These are phyloP conservation scores for Orientallactaga sibirica DNA, from an alignment of 2,797 vertebrate genomes.

Conservation along the genomic window DNA sequence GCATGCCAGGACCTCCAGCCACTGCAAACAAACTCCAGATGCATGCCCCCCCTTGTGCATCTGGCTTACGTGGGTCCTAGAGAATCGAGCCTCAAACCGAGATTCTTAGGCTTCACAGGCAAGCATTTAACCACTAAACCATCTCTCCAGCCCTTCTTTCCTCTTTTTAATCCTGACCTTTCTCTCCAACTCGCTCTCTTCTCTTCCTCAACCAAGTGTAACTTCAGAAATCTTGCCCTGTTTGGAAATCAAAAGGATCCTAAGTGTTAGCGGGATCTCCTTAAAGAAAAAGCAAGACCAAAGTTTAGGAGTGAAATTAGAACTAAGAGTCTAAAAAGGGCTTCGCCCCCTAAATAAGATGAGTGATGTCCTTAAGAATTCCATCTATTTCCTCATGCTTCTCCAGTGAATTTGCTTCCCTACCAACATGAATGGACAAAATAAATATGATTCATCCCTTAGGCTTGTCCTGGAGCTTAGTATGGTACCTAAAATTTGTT, in stretches of 20 bases:
- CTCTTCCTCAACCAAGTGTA: neutral
- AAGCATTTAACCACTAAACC: too few species aligned
- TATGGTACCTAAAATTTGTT: neutral
- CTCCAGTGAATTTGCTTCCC: constrained; percentile 25
- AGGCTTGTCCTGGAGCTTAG: neutral
- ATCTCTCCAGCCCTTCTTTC: too few species aligned
- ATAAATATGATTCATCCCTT: constrained; percentile 8
- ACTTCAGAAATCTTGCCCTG: neutral
- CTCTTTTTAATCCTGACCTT: neutral
- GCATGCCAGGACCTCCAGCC: too few species aligned
- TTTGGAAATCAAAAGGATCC: neutral
- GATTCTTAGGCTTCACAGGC: too few species aligned
- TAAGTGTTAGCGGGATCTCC: neutral
- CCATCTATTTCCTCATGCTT: constrained; percentile 23
- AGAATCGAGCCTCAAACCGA: too few species aligned
- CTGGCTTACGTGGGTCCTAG: too few species aligned
- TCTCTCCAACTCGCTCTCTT: neutral
- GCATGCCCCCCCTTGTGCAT: too few species aligned
- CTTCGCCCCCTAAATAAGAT: neutral
- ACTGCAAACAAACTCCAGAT: too few species aligned
- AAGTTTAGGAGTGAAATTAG: constrained; percentile 1
- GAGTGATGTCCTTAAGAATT: neutral
- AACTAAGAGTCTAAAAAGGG: neutral
- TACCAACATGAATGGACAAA: neutral
- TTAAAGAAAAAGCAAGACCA: constrained; percentile 12